Evolutionary conservation across 2,113 vertebrate genomes (phyloP).

Genomic region (Vimba vimba): DNA sequence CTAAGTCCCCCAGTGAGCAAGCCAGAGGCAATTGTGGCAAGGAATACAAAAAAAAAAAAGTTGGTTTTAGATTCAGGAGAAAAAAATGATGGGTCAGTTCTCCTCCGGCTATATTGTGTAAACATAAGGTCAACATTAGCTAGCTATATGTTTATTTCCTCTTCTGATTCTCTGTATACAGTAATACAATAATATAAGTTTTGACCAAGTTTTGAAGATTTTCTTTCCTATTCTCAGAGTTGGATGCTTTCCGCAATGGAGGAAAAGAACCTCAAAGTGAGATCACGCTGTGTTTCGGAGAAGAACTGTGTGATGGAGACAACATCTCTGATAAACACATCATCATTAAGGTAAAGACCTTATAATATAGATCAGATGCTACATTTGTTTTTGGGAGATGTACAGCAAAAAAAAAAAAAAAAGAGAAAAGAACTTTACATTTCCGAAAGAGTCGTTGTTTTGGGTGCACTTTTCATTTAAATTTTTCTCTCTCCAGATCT

Average conservation of each 20-base stretch:
- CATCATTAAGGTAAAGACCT: constrained; percentile 76
- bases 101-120: no score
- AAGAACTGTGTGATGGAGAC: constrained; percentile 69
- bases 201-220: background rate
- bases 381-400: background rate
- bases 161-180: background rate
- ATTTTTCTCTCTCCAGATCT: constrained; percentile 63
- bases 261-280: constrained; percentile 74
- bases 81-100: no score
- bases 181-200: no score
- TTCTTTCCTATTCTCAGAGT: constrained; percentile 68
- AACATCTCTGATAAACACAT: constrained; percentile 74
- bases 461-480: background rate
- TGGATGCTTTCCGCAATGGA: constrained; percentile 68
- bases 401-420: background rate
- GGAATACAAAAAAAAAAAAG: no score
- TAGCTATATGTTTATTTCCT: background rate
- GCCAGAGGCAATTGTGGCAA: background rate
- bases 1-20: background rate
- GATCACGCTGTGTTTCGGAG: constrained; percentile 83
- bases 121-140: no score
- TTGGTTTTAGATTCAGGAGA: no score
- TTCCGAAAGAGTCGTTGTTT: background rate
- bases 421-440: no score
- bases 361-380: background rate